Percentiles rank a stretch among this genome's conserved stretches.
phyloP scores from a whole-genome alignment of 2,888 invertebrate genomes.

The Drosophila sordidapex region DNA sequence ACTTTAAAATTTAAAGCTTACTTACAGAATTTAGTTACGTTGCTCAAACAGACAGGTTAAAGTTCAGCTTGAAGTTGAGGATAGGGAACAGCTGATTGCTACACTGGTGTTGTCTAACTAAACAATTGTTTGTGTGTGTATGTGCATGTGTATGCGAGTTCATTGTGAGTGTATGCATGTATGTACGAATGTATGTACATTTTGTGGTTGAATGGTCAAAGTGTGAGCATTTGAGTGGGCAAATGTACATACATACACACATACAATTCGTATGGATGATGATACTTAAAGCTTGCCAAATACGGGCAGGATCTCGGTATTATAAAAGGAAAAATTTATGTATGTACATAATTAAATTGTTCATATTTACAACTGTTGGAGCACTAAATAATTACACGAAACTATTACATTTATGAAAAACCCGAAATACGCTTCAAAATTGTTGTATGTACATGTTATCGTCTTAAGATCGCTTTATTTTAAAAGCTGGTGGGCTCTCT shows the following conservation, averaged over 20 bases:
- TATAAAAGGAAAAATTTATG: not conserved
- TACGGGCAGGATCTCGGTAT: not conserved
- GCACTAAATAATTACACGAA: slow-evolving; percentile 58
- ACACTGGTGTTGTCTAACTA: not conserved
- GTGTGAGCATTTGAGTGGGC: slow-evolving; percentile 24
- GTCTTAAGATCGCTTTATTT: slow-evolving; percentile 87
- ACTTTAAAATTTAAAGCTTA: not conserved
- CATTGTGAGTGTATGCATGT: slow-evolving; percentile 1
- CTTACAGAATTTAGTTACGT: not conserved
- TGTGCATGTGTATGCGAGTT: not conserved
- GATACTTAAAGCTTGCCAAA: slow-evolving; percentile 4
- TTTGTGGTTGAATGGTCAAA: slow-evolving; percentile 1
- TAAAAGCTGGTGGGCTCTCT: slow-evolving; percentile 97
- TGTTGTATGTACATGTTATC: slow-evolving; percentile 45
- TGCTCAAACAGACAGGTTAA: not conserved
- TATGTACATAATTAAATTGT: slow-evolving; percentile 9
- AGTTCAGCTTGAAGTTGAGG: not conserved
- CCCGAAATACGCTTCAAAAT: slow-evolving; percentile 36
- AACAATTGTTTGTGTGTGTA: not conserved
- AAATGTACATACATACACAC: slow-evolving; percentile 4
- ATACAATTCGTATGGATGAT: slow-evolving; percentile 2
- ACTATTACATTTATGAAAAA: slow-evolving; percentile 36
- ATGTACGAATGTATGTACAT: slow-evolving; percentile 5
- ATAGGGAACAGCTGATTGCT: not conserved
- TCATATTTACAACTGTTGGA: slow-evolving; percentile 58